phyloP scores from a whole-genome alignment of 2,113 vertebrate species.

The Isurus oxyrinchus region DNA sequence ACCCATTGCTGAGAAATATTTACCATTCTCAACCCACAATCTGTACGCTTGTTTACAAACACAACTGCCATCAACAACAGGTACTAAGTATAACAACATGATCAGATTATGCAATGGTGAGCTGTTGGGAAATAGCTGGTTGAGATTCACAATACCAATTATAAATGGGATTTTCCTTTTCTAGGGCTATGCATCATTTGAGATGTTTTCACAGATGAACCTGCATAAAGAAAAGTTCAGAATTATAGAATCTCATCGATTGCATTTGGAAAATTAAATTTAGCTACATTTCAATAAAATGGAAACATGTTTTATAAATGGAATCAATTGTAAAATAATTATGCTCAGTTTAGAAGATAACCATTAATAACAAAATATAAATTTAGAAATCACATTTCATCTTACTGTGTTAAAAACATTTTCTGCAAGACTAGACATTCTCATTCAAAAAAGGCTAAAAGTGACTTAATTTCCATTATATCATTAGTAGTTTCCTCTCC shows the following conservation, averaged over 20 bases:
- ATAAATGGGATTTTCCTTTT: neutral
- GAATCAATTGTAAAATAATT: neutral
- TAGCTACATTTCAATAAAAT: neutral
- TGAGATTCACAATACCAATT: neutral
- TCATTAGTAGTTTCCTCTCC: neutral
- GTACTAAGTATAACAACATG: neutral
- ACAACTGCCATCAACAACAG: neutral
- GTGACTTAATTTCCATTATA: neutral
- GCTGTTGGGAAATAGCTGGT: constrained; percentile 1
- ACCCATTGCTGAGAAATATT: neutral
- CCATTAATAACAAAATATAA: too few species aligned
- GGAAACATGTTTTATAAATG: neutral
- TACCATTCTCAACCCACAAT: neutral
- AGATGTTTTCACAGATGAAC: constrained; percentile 2
- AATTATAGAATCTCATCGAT: neutral
- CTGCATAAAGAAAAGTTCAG: neutral
- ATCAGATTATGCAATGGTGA: neutral
- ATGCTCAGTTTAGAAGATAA: neutral
- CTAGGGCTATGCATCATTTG: neutral
- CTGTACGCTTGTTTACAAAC: neutral
- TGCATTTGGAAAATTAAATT: neutral
- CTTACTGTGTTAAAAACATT: neutral
- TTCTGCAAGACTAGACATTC: neutral
- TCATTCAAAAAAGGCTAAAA: neutral
- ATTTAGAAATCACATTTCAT: neutral